Base-by-base conservation (phyloP, 2,888 invertebrate species). In the Epinotia brunnichana region DNA sequence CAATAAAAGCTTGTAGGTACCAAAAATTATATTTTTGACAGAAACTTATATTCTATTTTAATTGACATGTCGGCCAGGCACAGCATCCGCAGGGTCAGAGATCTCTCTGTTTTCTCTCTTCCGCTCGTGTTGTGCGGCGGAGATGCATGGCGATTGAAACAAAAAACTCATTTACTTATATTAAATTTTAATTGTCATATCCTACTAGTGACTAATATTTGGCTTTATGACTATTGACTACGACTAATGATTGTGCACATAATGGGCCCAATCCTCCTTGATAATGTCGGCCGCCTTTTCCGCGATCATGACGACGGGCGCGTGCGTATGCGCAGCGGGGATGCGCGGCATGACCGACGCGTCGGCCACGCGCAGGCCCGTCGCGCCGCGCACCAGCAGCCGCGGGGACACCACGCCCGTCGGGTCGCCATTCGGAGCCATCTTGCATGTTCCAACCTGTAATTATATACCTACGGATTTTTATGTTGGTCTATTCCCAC, bases 391-490 rank as follows among this genome's bases (percentile, higher is more conserved):
- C 5, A 94, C 94, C 7, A 78, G 76, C 1, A 94, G 85, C n/a
- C 91, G 80, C 4, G 95, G 93, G 76, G 95, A 94, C 0, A 96
- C 96, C 3, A 96, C 96, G 0, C 95, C 94, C 0, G 93, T 93
- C 0, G 94, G 91, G 80, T 96, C 96, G 0, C 83, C 87, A 0
- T 80, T 79, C 0, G 95, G 94, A 0, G 96, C 96, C 96, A 96
- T 96, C 87, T 95, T 96, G 77, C 95, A 95, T 0, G 96, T 96
- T 17, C 95, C 95, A 19, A 94, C 94, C 87, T 95, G n/a, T n/a
- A n/a, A n/a, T n/a, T n/a, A n/a, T n/a, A n/a, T n/a, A n/a, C n/a
- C n/a, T 4, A 15, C 3, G 5, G 44, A 5, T 15, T 15, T 41
- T 13, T 41, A 11, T 41, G 41, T 13, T 29, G 29, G 29, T 29